A percentile compares a stretch with the other conserved stretches of the same genome.
These are phyloP conservation scores for Drosophila atripex DNA, from an alignment of 2,888 invertebrate species.

Conservation along the genomic window DNA sequence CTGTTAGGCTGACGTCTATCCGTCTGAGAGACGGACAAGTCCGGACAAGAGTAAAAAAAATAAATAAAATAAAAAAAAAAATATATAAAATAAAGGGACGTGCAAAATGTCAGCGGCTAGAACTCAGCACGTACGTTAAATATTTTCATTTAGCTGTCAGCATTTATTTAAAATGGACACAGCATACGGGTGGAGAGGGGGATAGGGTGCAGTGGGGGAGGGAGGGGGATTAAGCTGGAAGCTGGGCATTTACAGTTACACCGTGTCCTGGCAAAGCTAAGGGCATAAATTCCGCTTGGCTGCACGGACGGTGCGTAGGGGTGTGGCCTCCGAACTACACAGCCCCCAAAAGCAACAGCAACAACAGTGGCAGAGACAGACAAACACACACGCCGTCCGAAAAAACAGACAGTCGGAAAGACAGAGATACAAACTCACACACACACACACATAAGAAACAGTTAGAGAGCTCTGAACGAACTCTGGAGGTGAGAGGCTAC, in stretches of 20 bases:
- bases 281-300: slow-evolving; percentile 60
- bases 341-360: neutral
- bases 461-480: neutral
- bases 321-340: slow-evolving; percentile 13
- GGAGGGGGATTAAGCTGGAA: slow-evolving; percentile 20
- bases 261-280: slow-evolving; percentile 24
- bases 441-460: neutral
- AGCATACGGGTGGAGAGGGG: neutral
- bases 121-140: slow-evolving; percentile 69
- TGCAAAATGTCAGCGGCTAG: slow-evolving; percentile 52
- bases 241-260: slow-evolving; percentile 6
- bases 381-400: slow-evolving; percentile 4
- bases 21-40: slow-evolving; percentile 6
- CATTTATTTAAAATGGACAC: slow-evolving; percentile 68
- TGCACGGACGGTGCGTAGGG: slow-evolving; percentile 52
- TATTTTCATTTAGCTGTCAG: slow-evolving; percentile 76
- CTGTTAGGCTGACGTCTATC: neutral
- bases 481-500: slow-evolving; percentile 25
- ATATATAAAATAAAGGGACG: slow-evolving; percentile 13
- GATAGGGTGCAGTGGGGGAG: slow-evolving; percentile 19
- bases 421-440: neutral
- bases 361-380: neutral
- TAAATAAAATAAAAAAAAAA: neutral
- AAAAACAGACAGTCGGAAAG: neutral
- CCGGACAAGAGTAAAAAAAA: neutral